Conservation (phyloP, 2,888 invertebrate species). For the Melanargia galathea region DNA sequence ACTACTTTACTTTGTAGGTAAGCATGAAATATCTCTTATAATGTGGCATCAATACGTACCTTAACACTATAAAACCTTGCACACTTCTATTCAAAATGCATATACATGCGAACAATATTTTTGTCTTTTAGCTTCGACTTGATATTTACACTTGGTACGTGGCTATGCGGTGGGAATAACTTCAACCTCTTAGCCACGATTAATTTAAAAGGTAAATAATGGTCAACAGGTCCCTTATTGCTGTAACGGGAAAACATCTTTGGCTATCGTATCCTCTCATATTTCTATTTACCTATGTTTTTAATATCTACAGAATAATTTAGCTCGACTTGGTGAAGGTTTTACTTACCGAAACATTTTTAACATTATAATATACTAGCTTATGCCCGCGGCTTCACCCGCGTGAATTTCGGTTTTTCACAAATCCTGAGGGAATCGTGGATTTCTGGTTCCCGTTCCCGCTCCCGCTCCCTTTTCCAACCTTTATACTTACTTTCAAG, state of each 20-base stretch:
- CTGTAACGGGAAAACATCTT: slow-evolving; percentile 46
- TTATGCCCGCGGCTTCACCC: too few relatives aligned
- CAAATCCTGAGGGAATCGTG: too few relatives aligned
- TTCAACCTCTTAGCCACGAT: slow-evolving; percentile 53
- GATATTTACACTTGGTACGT: slow-evolving; percentile 44
- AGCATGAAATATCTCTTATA: background rate
- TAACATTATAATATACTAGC: background rate
- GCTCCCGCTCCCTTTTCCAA: too few relatives aligned
- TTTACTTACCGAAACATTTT: background rate
- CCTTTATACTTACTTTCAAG: too few relatives aligned
- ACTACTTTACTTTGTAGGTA: background rate
- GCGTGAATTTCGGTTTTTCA: too few relatives aligned
- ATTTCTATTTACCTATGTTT: slow-evolving; percentile 19
- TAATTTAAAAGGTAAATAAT: slow-evolving; percentile 65
- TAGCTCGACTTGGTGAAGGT: too few relatives aligned
- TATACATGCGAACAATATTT: slow-evolving; percentile 36
- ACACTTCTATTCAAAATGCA: slow-evolving; percentile 37
- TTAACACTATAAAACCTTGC: slow-evolving; percentile 31
- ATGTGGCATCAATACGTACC: slow-evolving; percentile 1
- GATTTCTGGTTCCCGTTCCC: too few relatives aligned
- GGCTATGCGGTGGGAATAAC: slow-evolving; percentile 52
- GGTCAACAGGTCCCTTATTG: slow-evolving; percentile 43
- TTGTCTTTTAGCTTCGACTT: slow-evolving; percentile 39
- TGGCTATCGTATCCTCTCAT: slow-evolving; percentile 30
- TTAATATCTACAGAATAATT: too few relatives aligned